These are phyloP conservation scores for Coenonympha glycerion DNA, from an alignment of 2,888 invertebrate species.

Conservation along the genomic window DNA sequence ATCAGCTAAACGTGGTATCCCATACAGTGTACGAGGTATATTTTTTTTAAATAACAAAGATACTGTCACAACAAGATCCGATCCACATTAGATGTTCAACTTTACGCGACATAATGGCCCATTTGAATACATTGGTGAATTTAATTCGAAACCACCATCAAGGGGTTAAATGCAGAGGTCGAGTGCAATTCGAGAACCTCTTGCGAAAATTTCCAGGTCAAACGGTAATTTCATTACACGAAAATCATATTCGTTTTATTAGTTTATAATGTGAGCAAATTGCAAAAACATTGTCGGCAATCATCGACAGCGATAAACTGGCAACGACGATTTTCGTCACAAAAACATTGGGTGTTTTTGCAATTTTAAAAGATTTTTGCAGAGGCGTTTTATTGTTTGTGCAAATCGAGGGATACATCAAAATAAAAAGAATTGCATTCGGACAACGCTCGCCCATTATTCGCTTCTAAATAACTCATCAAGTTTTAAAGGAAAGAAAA, in stretches of 20 bases:
- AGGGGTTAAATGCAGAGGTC: constrained; percentile 37
- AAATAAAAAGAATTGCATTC: constrained; percentile 37
- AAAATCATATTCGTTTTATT: not conserved
- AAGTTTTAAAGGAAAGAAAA: constrained; percentile 34
- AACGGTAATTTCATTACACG: constrained; percentile 20
- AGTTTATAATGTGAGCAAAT: no score
- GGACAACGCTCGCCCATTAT: constrained; percentile 32
- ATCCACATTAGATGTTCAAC: constrained; percentile 43
- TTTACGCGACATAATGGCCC: constrained; percentile 41
- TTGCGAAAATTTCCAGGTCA: constrained; percentile 30
- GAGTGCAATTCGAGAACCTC: not conserved
- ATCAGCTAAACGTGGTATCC: constrained; percentile 33
- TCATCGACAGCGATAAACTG: no score
- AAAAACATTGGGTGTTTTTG: not conserved
- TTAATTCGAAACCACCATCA: constrained; percentile 38
- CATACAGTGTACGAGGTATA: constrained; percentile 39
- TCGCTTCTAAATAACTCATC: constrained; percentile 43
- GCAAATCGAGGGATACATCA: constrained; percentile 19
- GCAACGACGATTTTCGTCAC: not conserved
- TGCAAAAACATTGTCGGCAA: constrained; percentile 3
- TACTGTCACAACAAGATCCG: constrained; percentile 43
- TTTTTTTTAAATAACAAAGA: constrained; percentile 36
- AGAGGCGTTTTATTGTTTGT: constrained; percentile 24
- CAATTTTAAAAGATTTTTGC: constrained; percentile 24
- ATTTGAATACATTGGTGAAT: constrained; percentile 40